Percentiles rank a stretch among this genome's conserved stretches.
Conservation (phyloP, 2,797 vertebrate species). For the Scarus forsteni region DNA sequence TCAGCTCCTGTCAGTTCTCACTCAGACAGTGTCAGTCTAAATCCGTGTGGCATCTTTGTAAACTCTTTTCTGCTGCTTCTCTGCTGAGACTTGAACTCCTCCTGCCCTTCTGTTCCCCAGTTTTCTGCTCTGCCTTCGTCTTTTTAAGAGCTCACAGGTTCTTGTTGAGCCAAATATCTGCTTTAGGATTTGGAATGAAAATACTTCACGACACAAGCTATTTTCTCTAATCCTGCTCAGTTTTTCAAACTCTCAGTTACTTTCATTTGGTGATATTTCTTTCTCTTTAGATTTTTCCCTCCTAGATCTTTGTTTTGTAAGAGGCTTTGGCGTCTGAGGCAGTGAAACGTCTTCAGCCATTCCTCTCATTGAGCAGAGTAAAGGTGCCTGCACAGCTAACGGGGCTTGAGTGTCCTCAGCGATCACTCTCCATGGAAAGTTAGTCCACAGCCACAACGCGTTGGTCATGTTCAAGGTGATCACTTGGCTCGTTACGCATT, state of each 20-base stretch:
- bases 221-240: not conserved
- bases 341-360: not conserved
- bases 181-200: slow-evolving; percentile 9
- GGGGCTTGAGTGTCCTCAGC: too few relatives aligned
- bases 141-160: not conserved
- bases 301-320: not conserved
- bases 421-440: too few relatives aligned
- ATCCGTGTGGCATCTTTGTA: slow-evolving; percentile 47
- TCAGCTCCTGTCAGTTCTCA: slow-evolving; percentile 15
- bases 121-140: slow-evolving; percentile 10
- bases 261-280: not conserved
- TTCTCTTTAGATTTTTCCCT: not conserved
- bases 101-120: slow-evolving; percentile 31
- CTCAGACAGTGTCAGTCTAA: slow-evolving; percentile 40
- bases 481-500: too few relatives aligned
- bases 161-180: not conserved
- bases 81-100: slow-evolving; percentile 25
- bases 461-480: too few relatives aligned
- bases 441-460: too few relatives aligned
- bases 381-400: too few relatives aligned
- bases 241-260: not conserved
- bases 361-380: too few relatives aligned
- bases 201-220: not conserved
- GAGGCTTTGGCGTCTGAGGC: not conserved
- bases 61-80: slow-evolving; percentile 26